Conservation (phyloP, 2,888 invertebrate genomes). For the Lucinisca nassula region DNA sequence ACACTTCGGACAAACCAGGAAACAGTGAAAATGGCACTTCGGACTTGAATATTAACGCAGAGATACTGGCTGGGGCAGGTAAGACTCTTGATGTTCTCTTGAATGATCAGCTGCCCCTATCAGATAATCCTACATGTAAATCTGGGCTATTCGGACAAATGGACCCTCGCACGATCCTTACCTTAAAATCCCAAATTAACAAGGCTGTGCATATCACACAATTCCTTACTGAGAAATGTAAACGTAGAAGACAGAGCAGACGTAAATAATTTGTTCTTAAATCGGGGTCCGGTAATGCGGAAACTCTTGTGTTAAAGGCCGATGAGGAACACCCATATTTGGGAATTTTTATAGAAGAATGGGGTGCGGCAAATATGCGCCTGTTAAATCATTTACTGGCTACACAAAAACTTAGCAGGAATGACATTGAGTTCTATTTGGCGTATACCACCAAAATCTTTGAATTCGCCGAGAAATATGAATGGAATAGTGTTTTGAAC, state of each 20-base stretch:
- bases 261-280: conserved; percentile 33
- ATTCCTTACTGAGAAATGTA: conserved; percentile 39
- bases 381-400: conserved; percentile 15
- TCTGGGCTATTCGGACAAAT: neutral
- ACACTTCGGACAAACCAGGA: neutral
- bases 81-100: neutral
- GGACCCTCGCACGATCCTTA: neutral
- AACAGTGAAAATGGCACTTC: neutral
- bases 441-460: conserved; percentile 42
- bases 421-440: conserved; percentile 42
- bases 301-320: conserved; percentile 24
- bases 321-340: conserved; percentile 28
- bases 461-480: conserved; percentile 42
- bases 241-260: conserved; percentile 43
- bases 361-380: conserved; percentile 44
- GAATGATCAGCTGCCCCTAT: neutral
- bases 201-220: conserved; percentile 6
- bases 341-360: conserved; percentile 28
- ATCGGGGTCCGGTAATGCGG: neutral
- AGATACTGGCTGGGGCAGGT: neutral
- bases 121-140: too few relatives aligned
- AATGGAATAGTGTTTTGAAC: conserved; percentile 44
- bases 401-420: neutral
- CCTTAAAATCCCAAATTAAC: neutral
- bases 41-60: neutral